A percentile compares a stretch with the other conserved stretches of the same genome.
phyloP scores from a whole-genome alignment of 2,797 vertebrate genomes.

The Clamator glandarius region DNA sequence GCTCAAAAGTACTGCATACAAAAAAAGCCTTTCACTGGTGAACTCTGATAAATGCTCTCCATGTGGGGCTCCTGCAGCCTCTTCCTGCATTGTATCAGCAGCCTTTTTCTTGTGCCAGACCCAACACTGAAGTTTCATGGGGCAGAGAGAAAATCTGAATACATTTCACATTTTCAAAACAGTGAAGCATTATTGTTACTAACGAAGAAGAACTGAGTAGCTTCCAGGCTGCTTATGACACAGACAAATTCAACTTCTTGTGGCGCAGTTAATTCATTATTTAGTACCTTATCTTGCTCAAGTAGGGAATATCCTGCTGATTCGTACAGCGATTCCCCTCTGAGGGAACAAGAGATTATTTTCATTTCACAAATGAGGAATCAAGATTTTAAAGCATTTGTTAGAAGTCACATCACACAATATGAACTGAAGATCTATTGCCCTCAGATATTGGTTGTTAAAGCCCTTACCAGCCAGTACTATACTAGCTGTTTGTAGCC shows the following conservation, averaged over 20 bases:
- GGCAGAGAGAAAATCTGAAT: background rate
- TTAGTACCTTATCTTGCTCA: background rate
- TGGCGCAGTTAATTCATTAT: background rate
- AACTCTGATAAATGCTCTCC: background rate
- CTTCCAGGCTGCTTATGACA: background rate
- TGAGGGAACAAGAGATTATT: background rate
- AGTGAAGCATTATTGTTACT: background rate
- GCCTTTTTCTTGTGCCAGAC: background rate
- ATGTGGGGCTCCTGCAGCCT: background rate
- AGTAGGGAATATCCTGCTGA: background rate
- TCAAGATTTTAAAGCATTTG: background rate
- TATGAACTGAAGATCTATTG: background rate
- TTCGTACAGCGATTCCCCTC: background rate
- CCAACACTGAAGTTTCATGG: background rate
- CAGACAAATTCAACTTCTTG: background rate
- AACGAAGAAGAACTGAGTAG: background rate
- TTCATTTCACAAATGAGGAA: background rate
- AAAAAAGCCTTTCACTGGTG: conserved; percentile 38
- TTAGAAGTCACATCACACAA: background rate
- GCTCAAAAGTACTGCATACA: background rate
- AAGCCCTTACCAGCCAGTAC: background rate
- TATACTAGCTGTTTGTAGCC: background rate
- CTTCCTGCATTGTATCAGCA: background rate
- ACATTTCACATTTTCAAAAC: background rate
- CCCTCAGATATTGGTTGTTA: background rate